Conservation (phyloP, 2,888 invertebrate species). For the Tinea pellionella region DNA sequence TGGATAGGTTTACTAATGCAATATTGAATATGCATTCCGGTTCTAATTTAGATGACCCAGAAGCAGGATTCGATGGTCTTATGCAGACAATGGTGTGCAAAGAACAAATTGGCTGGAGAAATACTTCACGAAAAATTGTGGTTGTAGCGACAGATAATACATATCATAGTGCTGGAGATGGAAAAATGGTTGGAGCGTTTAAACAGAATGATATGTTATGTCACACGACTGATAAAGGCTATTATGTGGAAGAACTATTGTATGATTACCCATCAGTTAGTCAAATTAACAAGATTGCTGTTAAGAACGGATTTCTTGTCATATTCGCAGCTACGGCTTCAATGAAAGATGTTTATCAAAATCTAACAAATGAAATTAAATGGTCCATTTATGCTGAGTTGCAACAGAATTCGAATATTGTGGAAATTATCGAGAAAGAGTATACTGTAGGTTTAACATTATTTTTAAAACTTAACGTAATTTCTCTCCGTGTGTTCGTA, state of each 20-base stretch:
- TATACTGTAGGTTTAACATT: conserved; percentile 76
- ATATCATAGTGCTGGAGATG: conserved; percentile 86
- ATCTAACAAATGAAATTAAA: conserved; percentile 70
- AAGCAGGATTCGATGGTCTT: conserved; percentile 88
- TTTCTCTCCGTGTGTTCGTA: no score
- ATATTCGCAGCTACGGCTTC: conserved; percentile 77
- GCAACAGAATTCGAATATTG: conserved; percentile 63
- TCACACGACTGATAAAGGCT: conserved; percentile 59
- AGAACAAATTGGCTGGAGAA: conserved; percentile 80
- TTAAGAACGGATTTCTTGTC: conserved; percentile 77
- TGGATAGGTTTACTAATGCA: conserved; percentile 48
- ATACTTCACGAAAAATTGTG: conserved; percentile 76
- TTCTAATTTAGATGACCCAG: conserved; percentile 76
- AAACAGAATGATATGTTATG: conserved; percentile 78
- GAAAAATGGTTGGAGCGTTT: conserved; percentile 76
- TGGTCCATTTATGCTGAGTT: conserved; percentile 73
- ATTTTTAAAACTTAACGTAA: no score
- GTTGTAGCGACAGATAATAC: conserved; percentile 83
- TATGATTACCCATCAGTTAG: conserved; percentile 86
- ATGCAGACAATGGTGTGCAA: conserved; percentile 85
- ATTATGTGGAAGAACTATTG: conserved; percentile 62
- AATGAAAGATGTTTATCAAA: conserved; percentile 50
- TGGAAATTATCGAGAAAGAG: conserved; percentile 74
- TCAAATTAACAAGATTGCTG: conserved; percentile 72
- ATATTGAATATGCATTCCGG: conserved; percentile 41